Evolutionary conservation across 2,888 invertebrate species (phyloP), one percentile per base, ranked within the genome.

Genomic region (Napeogenes inachia): DNA sequence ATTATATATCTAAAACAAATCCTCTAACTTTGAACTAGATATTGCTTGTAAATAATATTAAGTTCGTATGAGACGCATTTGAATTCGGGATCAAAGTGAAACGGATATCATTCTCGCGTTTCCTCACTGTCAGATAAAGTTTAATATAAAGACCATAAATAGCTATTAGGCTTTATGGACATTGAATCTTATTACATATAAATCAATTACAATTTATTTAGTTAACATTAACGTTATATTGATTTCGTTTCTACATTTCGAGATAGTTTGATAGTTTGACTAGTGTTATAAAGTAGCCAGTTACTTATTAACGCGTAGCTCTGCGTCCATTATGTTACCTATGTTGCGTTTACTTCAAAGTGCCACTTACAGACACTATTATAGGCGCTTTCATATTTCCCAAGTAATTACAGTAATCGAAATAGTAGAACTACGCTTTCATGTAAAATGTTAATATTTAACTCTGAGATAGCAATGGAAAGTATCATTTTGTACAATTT

Each of bases 301-400:
- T 73, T 77, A 77, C 77, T 72, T 73, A 78, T 78, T 80, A 76
- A 77, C 76, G 77, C 72, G 63, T 68, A 74, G 71, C 71, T 71
- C 71, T 67, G 68, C 69, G 70, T 78, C 81, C 71, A 69, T 78
- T 68, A 79, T 76, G 78, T 71, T 69, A 73, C 76, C 75, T 78
- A 78, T 79, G 80, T 78, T 81, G 76, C 76, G 71, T 80, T 84
- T 79, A 82, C 80, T 80, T 83, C 79, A 76, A 83, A 85, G 82
- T 81, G 82, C 72, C 82, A 81, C 83, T 86, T 81, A 81, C 47
- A 74, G 70, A 71, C 56, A 61, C 79, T 83, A 79, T 77, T 76
- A 73, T 70, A 77, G 76, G 76, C 70, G 73, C 73, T 73, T 74
- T 73, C 73, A 72, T 74, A 75, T 75, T 70, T 71, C 58, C 69